Conservation (phyloP, 1,140 invertebrate species). For the Cydia amplana region DNA sequence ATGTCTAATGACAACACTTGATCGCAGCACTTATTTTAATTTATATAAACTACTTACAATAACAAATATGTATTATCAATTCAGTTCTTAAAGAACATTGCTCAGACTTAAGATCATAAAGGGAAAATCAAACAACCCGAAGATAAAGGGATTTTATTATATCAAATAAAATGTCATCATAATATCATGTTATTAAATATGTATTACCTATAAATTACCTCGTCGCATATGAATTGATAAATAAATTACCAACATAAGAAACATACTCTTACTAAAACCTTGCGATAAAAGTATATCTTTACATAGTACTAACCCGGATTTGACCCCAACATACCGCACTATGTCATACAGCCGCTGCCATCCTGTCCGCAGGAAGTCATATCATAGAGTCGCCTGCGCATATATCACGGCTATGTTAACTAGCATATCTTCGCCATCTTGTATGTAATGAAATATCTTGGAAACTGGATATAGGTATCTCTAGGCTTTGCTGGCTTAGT, state of each 20-base stretch:
- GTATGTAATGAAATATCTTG: constrained; percentile 30
- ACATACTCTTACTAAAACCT: too few species aligned
- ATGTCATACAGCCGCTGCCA: constrained; percentile 7
- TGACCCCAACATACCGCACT: constrained; percentile 11
- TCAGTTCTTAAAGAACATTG: neutral
- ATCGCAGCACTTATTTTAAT: neutral
- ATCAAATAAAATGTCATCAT: too few species aligned
- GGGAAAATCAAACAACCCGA: too few species aligned
- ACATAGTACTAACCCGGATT: neutral
- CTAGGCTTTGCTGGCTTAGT: neutral
- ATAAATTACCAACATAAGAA: too few species aligned
- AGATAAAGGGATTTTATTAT: too few species aligned
- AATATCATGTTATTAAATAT: neutral
- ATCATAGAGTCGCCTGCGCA: neutral
- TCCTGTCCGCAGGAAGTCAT: constrained; percentile 30
- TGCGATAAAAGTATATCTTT: neutral
- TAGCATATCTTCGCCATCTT: constrained; percentile 21
- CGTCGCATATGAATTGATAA: too few species aligned
- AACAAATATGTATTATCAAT: too few species aligned
- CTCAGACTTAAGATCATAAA: neutral
- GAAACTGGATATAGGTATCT: constrained; percentile 19
- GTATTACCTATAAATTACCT: too few species aligned
- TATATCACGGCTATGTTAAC: constrained; percentile 30
- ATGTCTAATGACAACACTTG: neutral
- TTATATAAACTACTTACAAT: neutral